phyloP scores from a whole-genome alignment of 2,888 invertebrate species.

The Chromoteleia sp. region DNA sequence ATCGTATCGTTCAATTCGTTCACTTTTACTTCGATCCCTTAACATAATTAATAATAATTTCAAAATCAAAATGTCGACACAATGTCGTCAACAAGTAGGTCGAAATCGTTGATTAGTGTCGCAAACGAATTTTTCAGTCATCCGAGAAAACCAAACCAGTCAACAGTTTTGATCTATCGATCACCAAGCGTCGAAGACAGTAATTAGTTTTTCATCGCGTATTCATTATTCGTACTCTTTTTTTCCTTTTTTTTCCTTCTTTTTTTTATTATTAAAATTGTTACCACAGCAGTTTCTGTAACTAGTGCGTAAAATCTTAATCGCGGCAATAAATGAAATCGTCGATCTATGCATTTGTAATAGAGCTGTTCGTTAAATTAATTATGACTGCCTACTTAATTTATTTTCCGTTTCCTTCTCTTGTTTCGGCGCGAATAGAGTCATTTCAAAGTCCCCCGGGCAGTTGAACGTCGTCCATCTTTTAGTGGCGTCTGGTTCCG shows the following conservation, averaged over 20 bases:
- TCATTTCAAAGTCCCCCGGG: constrained; percentile 90
- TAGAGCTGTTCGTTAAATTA: neutral
- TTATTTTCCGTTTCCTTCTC: constrained; percentile 90
- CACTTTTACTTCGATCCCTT: neutral
- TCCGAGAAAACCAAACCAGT: constrained; percentile 16
- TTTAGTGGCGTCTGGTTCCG: constrained; percentile 90
- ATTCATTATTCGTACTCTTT: constrained; percentile 17
- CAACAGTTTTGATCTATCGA: constrained; percentile 39
- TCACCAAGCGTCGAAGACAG: constrained; percentile 24
- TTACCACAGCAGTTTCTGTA: constrained; percentile 11
- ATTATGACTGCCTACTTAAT: constrained; percentile 87
- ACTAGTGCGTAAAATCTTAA: constrained; percentile 29
- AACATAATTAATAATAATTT: neutral
- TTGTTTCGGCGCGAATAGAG: constrained; percentile 87
- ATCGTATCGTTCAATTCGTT: neutral
- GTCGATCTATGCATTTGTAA: constrained; percentile 14
- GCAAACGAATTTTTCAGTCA: constrained; percentile 21
- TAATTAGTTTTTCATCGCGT: constrained; percentile 47
- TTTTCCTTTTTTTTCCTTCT: neutral
- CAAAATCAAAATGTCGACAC: neutral
- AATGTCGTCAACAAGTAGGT: constrained; percentile 21
- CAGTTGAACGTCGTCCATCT: constrained; percentile 95
- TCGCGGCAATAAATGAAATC: too few species aligned
- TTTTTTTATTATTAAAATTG: too few species aligned
- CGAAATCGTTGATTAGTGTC: constrained; percentile 13